Base-by-base conservation (phyloP, 1,140 invertebrate genomes). In the Drosophila rufa region DNA sequence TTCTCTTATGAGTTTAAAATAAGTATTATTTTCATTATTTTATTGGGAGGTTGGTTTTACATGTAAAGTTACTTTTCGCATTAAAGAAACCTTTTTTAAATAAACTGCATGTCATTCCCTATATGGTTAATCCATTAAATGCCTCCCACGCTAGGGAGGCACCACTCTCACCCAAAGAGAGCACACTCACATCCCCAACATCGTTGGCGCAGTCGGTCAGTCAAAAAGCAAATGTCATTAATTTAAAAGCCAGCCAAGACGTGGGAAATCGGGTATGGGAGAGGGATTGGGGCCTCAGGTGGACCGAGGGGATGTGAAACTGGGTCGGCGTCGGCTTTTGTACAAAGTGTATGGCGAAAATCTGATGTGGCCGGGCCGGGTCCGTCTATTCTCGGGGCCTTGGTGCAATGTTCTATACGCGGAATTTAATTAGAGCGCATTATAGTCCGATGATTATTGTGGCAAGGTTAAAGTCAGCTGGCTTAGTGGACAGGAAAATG, bases 381-480 rank as follows among this genome's bases (percentile, higher is more conserved):
- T 71, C 19, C 36, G 66, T 48, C 36, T 47, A 47, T 70, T 73
- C 36, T 55, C 46, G 71, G 51, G 67, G 73, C 67, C 73, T 77
- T 69, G 69, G 33, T 38, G 65, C 65, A 79, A 81, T 81, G 73
- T 59, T 73, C 36, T 73, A 73, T 55, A 75, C 51, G 59, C 64
- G 53, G 75, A 87, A 91, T 91, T 91, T 76, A 91, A 91, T 91
- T 91, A 91, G 87, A 75, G 58, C 87, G 67, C 59, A 77, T 71
- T 68, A 68, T 27, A 40, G 47, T 27, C 38, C 25, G 42, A 51
- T 75, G 70, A 67, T 50, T 50, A 50, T 50, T 47, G 55, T 50
- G 46, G 66, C 87, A 91, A 91, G 87, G 87, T 87, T 91, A 91
- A 91, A 87, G 87, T 91, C 87, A 91, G 59, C 9, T 40, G 15